A percentile compares a stretch with the other conserved stretches of the same genome.
Evolutionary conservation across 1,140 invertebrate species (phyloP).

Genomic region (Ostrea denselamellosa): DNA sequence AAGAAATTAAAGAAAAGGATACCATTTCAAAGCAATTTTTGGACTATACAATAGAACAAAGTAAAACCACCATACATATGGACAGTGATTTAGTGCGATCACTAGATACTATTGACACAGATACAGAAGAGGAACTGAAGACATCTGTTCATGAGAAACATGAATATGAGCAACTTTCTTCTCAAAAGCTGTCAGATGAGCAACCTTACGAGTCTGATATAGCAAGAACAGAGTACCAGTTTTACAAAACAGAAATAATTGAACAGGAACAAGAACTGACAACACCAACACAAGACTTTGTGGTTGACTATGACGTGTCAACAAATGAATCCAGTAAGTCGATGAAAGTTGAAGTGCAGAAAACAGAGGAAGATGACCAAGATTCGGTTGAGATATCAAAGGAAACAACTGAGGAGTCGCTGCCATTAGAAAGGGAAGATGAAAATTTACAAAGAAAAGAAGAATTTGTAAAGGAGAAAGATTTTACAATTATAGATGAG

Average conservation of each 20-base stretch:
- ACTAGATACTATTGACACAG: not conserved
- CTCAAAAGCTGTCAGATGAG: constrained; percentile 23
- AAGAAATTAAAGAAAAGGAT: constrained; percentile 54
- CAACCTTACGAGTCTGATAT: not conserved
- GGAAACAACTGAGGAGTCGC: too few species aligned
- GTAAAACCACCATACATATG: not conserved
- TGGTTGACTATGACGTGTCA: not conserved
- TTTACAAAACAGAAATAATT: constrained; percentile 3
- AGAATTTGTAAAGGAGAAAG: too few species aligned
- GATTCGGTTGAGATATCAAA: too few species aligned
- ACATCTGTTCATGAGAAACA: constrained; percentile 47
- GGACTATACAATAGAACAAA: not conserved
- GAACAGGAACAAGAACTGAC: constrained; percentile 30
- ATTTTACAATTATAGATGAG: too few species aligned
- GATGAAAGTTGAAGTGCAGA: too few species aligned
- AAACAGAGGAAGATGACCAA: too few species aligned
- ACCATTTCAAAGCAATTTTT: not conserved
- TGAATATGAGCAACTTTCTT: constrained; percentile 46
- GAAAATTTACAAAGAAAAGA: not conserved
- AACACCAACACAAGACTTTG: not conserved
- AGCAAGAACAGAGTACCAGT: constrained; percentile 29
- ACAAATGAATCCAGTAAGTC: too few species aligned
- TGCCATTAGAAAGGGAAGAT: not conserved
- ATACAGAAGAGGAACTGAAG: constrained; percentile 22
- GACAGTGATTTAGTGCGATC: not conserved